phyloP scores from a whole-genome alignment of 64 coral and sea anemone species.

The Montipora cactus region DNA sequence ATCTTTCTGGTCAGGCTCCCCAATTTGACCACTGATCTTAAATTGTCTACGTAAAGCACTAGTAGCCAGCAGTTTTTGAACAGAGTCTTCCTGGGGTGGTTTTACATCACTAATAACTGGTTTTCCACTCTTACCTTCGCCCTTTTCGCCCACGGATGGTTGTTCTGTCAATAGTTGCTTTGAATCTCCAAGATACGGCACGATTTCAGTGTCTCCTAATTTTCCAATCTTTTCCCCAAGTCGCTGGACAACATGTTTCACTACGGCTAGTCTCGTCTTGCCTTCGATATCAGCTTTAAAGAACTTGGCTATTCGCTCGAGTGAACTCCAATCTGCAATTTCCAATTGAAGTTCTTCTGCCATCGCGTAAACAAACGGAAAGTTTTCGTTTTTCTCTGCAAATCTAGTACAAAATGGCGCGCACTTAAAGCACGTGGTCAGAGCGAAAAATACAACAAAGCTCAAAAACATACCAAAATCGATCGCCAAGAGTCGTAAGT shows the following conservation, averaged over 20 bases:
- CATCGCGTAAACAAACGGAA: neutral
- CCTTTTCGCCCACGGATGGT: neutral
- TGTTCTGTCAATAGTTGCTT: constrained; percentile 12
- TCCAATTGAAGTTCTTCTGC: constrained; percentile 56
- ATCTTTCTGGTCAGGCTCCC: constrained; percentile 51
- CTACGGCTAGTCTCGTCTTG: constrained; percentile 18
- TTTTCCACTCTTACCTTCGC: constrained; percentile 34
- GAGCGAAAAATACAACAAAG: neutral
- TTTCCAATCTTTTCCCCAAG: neutral
- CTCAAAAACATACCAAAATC: neutral
- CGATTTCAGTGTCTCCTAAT: constrained; percentile 1
- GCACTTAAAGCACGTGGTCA: neutral
- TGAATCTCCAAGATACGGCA: constrained; percentile 34
- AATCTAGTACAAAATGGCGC: neutral
- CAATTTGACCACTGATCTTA: constrained; percentile 65
- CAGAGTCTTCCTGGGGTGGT: neutral
- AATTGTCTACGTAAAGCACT: constrained; percentile 57
- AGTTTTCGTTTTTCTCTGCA: neutral
- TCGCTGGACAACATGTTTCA: neutral
- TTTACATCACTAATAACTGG: constrained; percentile 19
- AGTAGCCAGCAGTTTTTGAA: constrained; percentile 30
- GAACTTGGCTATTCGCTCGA: neutral
- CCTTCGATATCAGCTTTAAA: constrained; percentile 53
- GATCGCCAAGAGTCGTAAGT: no score
- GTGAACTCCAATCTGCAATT: neutral